Base-by-base conservation (phyloP, 2,888 invertebrate species). In the Leptinotarsa tumamoca region DNA sequence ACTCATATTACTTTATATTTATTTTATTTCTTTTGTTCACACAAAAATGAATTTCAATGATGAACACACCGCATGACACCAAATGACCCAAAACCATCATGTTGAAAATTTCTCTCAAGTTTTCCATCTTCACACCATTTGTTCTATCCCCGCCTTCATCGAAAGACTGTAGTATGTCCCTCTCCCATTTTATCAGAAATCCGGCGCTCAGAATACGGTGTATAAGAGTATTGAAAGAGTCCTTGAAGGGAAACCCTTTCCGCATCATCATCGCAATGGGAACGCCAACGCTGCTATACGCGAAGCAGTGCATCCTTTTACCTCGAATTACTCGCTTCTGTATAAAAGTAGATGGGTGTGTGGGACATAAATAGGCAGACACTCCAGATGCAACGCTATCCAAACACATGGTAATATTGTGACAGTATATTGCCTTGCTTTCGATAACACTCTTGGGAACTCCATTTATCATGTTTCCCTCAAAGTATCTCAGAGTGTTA, bases 211-310 rank as follows among this genome's bases (percentile, higher is more conserved):
- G 14, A 58, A 58, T 58, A 7, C 58, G 23, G 23, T 23, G 58
- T 23, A 58, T 58, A 14, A 58, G 21, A 14, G 21, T 23, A 58
- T 58, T 14, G 58, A 58, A 58, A 21, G 23, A 58, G 4, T 58
- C 58, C 58, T 58, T 21, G 4, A 58, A 23, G 3, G 23, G 58
- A 58, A 58, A 58, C 4, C 23, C 58, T 58, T 27, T 58, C 14
- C 58, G 13, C 58, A 58, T 58, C 58, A 58, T 58, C 58, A 58
- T 58, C 13, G 23, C 58, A 17, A 58, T 13, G 5, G 58, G 58
- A 23, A 58, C 15, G 21, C 58, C 58, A 23, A 58, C 23, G 15
- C 58, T 23, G 17, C 23, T 58, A 4, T 58, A 58, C 4, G 4
- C 14, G 4, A 58, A 58, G 23, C 58, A 58, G 14, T 58, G 21